These are phyloP conservation scores for Eueremaeus valkanovi DNA, from an alignment of 2,888 invertebrate species.

Conservation along the genomic window DNA sequence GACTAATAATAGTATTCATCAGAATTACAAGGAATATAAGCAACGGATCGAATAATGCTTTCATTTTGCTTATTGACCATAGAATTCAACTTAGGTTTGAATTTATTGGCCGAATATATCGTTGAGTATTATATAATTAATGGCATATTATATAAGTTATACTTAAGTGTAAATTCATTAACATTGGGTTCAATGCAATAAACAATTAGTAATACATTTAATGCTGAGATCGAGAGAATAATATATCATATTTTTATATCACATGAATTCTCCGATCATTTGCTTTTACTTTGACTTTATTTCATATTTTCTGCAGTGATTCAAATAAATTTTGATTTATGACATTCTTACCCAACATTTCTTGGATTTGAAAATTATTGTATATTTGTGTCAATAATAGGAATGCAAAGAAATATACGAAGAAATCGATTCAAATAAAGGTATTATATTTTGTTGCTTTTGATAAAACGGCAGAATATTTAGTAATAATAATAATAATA, in stretches of 20 bases:
- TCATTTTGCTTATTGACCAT: constrained; percentile 17
- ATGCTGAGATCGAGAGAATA: too few species aligned
- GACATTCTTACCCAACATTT: constrained; percentile 3
- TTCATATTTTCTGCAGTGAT: neutral
- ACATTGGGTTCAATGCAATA: too few species aligned
- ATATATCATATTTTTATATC: too few species aligned
- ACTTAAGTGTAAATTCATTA: too few species aligned
- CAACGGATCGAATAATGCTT: neutral
- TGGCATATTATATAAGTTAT: too few species aligned
- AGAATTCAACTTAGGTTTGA: neutral
- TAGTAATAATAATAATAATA: too few species aligned
- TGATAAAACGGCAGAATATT: too few species aligned
- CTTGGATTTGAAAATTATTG: constrained; percentile 19
- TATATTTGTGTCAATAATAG: constrained; percentile 19
- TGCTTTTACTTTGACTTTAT: neutral
- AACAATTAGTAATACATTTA: too few species aligned
- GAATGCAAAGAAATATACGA: too few species aligned
- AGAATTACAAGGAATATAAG: neutral
- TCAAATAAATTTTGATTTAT: constrained; percentile 15
- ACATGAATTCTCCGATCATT: neutral
- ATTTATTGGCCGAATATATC: too few species aligned
- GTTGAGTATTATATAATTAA: too few species aligned
- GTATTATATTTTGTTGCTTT: neutral
- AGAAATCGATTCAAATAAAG: neutral
- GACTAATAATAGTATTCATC: constrained; percentile 21